phyloP scores from a whole-genome alignment of 2,888 invertebrate genomes.

The Sisyra terminalis region DNA sequence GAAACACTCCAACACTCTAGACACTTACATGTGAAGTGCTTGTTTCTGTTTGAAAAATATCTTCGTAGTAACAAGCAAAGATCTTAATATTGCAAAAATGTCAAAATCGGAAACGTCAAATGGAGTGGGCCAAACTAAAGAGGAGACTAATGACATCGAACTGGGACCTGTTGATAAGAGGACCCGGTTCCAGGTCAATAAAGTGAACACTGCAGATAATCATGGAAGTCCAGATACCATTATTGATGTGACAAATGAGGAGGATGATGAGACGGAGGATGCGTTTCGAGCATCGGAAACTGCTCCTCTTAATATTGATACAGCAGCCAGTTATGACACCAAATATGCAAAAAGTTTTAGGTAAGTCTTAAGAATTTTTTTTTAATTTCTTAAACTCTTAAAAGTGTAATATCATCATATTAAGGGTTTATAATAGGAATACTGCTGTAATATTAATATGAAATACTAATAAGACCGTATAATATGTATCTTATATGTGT shows the following conservation, averaged over 20 bases:
- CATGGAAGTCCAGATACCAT: conserved; percentile 11
- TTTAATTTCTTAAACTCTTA: not conserved
- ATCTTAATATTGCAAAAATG: not conserved
- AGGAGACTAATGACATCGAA: conserved; percentile 20
- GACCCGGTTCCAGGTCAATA: conserved; percentile 42
- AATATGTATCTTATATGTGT: too few species aligned
- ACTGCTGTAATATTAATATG: too few species aligned
- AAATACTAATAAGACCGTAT: too few species aligned
- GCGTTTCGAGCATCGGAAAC: conserved; percentile 29
- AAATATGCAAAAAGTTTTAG: conserved; percentile 67
- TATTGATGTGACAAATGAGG: conserved; percentile 19
- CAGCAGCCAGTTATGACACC: conserved; percentile 34
- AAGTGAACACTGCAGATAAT: conserved; percentile 33
- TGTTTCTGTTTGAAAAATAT: too few species aligned
- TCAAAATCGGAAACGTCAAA: conserved; percentile 4
- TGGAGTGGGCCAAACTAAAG: not conserved
- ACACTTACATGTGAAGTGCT: too few species aligned
- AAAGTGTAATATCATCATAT: too few species aligned
- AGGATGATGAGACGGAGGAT: conserved; percentile 30
- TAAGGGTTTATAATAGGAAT: too few species aligned
- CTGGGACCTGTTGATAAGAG: conserved; percentile 26
- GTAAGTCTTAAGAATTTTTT: conserved; percentile 25
- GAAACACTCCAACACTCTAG: too few species aligned
- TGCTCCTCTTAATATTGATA: conserved; percentile 25
- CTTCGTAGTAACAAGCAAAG: too few species aligned